Conservation (phyloP, 2,888 invertebrate genomes). For the Agapostemon virescens region DNA sequence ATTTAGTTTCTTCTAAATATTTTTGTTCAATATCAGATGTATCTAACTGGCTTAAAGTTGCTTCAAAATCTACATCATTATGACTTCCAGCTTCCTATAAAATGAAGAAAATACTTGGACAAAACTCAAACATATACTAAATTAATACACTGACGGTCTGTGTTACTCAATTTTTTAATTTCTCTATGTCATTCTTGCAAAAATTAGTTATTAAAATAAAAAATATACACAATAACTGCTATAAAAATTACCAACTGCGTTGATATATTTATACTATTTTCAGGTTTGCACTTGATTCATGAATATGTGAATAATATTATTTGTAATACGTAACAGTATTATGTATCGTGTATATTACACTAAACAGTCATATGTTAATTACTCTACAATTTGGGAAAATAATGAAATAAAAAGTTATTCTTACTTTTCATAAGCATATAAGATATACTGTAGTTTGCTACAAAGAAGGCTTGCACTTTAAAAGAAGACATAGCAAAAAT, state of each 20-base stretch:
- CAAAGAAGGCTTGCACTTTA: no score
- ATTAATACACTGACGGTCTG: background rate
- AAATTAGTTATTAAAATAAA: background rate
- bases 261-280: no score
- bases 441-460: no score
- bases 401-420: no score
- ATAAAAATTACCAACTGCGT: no score
- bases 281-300: no score
- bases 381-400: no score
- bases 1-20: slow-evolving; percentile 67
- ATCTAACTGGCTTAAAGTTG: slow-evolving; percentile 86
- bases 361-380: no score
- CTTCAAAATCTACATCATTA: slow-evolving; percentile 86
- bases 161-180: background rate
- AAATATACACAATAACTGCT: background rate
- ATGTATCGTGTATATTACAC: no score
- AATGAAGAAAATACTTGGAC: background rate
- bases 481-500: no score
- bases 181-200: background rate
- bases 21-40: slow-evolving; percentile 77
- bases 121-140: background rate
- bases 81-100: slow-evolving; percentile 78
- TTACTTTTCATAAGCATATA: no score
- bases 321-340: background rate
- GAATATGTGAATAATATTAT: no score